Percentiles rank a stretch among this genome's conserved stretches.
Evolutionary conservation across 1,140 invertebrate species (phyloP).

Genomic region (Xylocopa sonorina): DNA sequence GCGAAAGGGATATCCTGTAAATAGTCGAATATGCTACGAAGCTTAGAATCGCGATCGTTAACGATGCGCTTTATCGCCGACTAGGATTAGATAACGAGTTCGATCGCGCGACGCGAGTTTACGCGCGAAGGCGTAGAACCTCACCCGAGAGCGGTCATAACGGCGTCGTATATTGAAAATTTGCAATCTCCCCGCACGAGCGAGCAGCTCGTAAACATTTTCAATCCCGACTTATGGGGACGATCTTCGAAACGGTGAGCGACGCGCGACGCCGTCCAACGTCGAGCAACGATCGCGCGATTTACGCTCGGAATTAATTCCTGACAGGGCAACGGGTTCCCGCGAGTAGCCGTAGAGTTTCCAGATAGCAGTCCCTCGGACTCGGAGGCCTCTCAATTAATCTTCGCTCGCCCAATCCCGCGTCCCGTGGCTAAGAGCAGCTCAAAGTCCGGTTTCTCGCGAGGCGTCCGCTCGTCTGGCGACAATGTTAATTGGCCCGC

Average conservation of each 20-base stretch:
- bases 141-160: neutral
- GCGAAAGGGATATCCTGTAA: no score
- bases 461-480: constrained; percentile 37
- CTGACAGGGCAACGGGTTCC: constrained; percentile 1
- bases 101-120: neutral
- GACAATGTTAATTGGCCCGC: constrained; percentile 66
- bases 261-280: neutral
- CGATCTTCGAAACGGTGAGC: neutral
- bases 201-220: neutral
- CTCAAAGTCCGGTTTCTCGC: constrained; percentile 13
- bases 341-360: constrained; percentile 2
- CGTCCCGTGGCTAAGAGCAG: neutral
- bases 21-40: no score
- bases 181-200: neutral
- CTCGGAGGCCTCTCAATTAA: constrained; percentile 46
- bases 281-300: constrained; percentile 7
- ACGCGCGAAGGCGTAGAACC: neutral
- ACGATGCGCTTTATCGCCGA: neutral
- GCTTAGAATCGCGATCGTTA: neutral
- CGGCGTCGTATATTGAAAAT: neutral
- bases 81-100: constrained; percentile 10
- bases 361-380: neutral
- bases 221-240: neutral
- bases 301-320: constrained; percentile 37
- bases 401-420: constrained; percentile 42